Conservation (phyloP, 2,888 invertebrate species). For the Apoda limacodes region DNA sequence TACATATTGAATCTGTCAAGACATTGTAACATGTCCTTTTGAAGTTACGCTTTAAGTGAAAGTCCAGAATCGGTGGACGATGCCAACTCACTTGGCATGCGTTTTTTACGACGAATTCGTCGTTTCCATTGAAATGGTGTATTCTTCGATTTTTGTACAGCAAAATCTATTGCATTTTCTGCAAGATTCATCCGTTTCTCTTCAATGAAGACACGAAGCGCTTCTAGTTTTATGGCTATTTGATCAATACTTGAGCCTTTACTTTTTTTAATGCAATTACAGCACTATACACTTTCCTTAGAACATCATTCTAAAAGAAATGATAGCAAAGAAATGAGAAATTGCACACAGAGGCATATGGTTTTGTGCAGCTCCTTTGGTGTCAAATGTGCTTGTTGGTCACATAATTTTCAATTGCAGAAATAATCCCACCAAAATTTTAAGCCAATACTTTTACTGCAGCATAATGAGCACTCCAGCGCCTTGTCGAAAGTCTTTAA, state of each 20-base stretch:
- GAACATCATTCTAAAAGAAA: slow-evolving; percentile 13
- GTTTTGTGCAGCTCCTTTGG: slow-evolving; percentile 13
- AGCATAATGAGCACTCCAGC: no score
- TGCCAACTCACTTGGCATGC: no score
- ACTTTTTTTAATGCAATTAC: slow-evolving; percentile 13
- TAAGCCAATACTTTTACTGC: slow-evolving; percentile 3
- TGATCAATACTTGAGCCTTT: slow-evolving; percentile 12
- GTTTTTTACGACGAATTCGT: slow-evolving; percentile 9
- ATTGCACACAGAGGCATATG: no score
- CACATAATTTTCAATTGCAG: slow-evolving; percentile 14
- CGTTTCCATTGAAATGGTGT: slow-evolving; percentile 8
- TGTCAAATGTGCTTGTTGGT: slow-evolving; percentile 12
- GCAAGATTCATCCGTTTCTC: slow-evolving; percentile 7
- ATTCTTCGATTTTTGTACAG: slow-evolving; percentile 6
- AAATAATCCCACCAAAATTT: slow-evolving; percentile 10
- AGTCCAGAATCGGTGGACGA: slow-evolving; percentile 9
- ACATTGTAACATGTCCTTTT: slow-evolving; percentile 11
- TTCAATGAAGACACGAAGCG: slow-evolving; percentile 10
- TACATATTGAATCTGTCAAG: slow-evolving; percentile 10
- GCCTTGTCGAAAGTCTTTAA: no score
- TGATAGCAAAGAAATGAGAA: slow-evolving; percentile 13
- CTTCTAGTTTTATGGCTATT: slow-evolving; percentile 12
- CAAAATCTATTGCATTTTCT: slow-evolving; percentile 7
- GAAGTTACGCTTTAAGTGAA: slow-evolving; percentile 11
- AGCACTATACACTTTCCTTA: slow-evolving; percentile 12